phyloP scores from a whole-genome alignment of 2,888 invertebrate species.

The Eupithecia subfuscata region DNA sequence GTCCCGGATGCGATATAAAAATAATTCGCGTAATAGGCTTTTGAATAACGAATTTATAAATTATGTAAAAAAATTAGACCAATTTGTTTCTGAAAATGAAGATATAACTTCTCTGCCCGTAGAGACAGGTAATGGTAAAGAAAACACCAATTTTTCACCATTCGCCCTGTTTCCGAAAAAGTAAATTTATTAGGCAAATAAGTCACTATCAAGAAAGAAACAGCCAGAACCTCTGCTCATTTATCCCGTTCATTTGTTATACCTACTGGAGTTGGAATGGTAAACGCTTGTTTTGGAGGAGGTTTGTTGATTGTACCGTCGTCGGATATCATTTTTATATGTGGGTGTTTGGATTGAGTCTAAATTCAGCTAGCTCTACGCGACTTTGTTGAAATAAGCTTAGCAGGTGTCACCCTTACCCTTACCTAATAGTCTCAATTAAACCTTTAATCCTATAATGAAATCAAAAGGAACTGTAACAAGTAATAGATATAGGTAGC shows the following conservation, averaged over 20 bases:
- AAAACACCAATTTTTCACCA: slow-evolving; percentile 39
- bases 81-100: background rate
- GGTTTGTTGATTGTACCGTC: background rate
- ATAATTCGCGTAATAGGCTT: background rate
- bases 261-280: slow-evolving; percentile 27
- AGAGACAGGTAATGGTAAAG: slow-evolving; percentile 29
- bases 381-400: too few relatives aligned
- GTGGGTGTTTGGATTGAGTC: too few relatives aligned
- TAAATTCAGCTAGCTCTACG: too few relatives aligned
- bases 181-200: slow-evolving; percentile 40
- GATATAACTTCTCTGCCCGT: slow-evolving; percentile 22
- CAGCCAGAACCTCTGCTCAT: slow-evolving; percentile 45
- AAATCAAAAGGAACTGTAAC: background rate
- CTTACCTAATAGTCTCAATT: too few relatives aligned
- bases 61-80: background rate
- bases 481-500: background rate
- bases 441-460: background rate
- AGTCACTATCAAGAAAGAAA: slow-evolving; percentile 40
- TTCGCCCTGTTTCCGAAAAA: slow-evolving; percentile 37
- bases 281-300: slow-evolving; percentile 14
- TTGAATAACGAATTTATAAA: background rate
- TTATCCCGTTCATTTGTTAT: slow-evolving; percentile 52
- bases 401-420: too few relatives aligned
- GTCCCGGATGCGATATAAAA: background rate
- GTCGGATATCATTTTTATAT: background rate